Evolutionary conservation across 2,113 vertebrate genomes (phyloP).

Genomic region (Forbesichthys agassizii): DNA sequence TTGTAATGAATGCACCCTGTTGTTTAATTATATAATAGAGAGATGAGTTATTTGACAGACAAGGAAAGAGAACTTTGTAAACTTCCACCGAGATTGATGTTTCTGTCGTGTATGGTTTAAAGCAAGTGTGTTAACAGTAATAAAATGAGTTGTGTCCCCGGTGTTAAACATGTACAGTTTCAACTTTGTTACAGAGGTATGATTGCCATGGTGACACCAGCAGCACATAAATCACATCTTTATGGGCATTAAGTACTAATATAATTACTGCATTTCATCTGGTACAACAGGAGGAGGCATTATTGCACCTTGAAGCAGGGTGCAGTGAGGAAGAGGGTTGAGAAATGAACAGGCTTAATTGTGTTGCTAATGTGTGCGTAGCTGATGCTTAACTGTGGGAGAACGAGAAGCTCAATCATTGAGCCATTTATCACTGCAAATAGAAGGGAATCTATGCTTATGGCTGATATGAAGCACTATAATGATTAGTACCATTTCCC

Average conservation of each 20-base stretch:
- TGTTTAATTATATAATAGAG: too few relatives aligned
- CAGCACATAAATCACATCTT: not conserved
- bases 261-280: conserved; percentile 5
- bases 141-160: too few relatives aligned
- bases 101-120: not conserved
- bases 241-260: not conserved
- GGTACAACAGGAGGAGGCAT: conserved; percentile 26
- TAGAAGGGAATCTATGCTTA: not conserved
- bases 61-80: too few relatives aligned
- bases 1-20: too few relatives aligned
- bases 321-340: conserved; percentile 27
- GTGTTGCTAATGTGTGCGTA: conserved; percentile 46
- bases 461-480: conserved; percentile 18
- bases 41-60: too few relatives aligned
- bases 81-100: not conserved
- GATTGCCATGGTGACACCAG: not conserved
- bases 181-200: not conserved
- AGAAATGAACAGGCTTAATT: conserved; percentile 56
- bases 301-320: conserved; percentile 32
- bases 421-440: too few relatives aligned
- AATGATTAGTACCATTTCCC: too few relatives aligned
- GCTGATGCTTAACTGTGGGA: conserved; percentile 43
- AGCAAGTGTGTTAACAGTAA: not conserved
- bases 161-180: not conserved
- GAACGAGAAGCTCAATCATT: conserved; percentile 36